Base-by-base conservation (phyloP, 2,113 vertebrate species). In the Cygnus atratus region DNA sequence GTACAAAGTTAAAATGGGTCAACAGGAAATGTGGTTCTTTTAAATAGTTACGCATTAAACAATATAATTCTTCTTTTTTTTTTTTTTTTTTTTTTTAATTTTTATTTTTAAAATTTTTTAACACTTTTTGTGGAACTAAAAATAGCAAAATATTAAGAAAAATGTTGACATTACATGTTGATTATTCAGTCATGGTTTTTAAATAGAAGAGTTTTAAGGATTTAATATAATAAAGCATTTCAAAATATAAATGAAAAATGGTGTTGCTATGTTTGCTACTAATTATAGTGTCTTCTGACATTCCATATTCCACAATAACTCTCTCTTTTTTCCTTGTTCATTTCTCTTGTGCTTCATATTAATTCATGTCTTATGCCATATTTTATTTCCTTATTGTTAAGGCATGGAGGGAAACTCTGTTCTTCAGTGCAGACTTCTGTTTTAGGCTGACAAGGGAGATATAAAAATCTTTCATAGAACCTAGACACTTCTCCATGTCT, bases 121-220 rank as follows among this genome's bases (percentile, higher is more conserved):
- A 71, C 2, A 31, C 0, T 0, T 54, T 35, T 48, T 52, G 4
- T 18, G n/a, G 35, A 39, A 72, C n/a, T 37, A 52, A 63, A 55
- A 28, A 41, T 63, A 63, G 25, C 61, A 63, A 63, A 41, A 63
- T 39, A 39, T 63, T 63, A 63, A 41, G n/a, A 62, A 62, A 26
- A 52, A 52, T 52, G 8, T 39, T 39, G 48, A 39, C 29, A 16
- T 54, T 19, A 57, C 3, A 8, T 21, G 2, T 29, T 5, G 1
- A 5, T 5, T 22, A n/a, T 10, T 3, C 10, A 37, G 2, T 14
- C 48, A 24, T 57, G 3, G 0, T 4, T 31, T 22, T 18, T 65
- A 10, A 11, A 50, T 24, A 74, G n/a, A 43, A 7, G 31, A 16
- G 0, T 7, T 33, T 44, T 37, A 71, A 78, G 13, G 24, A 82